phyloP scores from a whole-genome alignment of 2,888 invertebrate species.

The Aleiodes testaceus region DNA sequence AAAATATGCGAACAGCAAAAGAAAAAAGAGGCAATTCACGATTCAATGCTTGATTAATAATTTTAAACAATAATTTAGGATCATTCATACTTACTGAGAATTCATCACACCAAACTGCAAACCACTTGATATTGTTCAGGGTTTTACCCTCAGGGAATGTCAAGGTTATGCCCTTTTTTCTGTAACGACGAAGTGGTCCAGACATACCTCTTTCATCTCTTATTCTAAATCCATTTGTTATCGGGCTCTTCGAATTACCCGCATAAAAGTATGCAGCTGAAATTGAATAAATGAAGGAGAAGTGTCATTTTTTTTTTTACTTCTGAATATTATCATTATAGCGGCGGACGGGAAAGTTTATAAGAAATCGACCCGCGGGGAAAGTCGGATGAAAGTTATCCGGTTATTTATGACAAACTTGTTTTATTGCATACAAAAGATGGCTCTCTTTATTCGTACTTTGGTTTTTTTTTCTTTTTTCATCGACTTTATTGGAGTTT shows the following conservation, averaged over 20 bases:
- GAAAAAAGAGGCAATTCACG: neutral
- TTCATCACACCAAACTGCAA: slow-evolving; percentile 94
- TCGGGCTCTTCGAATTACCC: slow-evolving; percentile 81
- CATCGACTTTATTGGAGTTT: neutral
- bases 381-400: slow-evolving; percentile 34
- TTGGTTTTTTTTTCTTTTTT: too few species aligned
- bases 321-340: neutral
- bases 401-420: slow-evolving; percentile 17
- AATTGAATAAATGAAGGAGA: slow-evolving; percentile 49
- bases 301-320: neutral
- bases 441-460: neutral
- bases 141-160: slow-evolving; percentile 91
- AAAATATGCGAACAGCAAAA: too few species aligned
- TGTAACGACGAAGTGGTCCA: slow-evolving; percentile 85
- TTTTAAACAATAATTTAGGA: neutral
- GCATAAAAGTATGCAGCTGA: slow-evolving; percentile 94
- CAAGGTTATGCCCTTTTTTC: slow-evolving; percentile 87
- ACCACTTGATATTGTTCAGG: slow-evolving; percentile 87
- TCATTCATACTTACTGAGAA: slow-evolving; percentile 80
- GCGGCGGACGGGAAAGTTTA: slow-evolving; percentile 21
- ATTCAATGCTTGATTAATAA: neutral
- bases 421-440: slow-evolving; percentile 2
- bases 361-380: slow-evolving; percentile 25
- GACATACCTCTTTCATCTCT: slow-evolving; percentile 88
- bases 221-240: slow-evolving; percentile 81